These are phyloP conservation scores for Cinara cedri DNA, from an alignment of 2,888 invertebrate genomes.

Conservation along the genomic window DNA sequence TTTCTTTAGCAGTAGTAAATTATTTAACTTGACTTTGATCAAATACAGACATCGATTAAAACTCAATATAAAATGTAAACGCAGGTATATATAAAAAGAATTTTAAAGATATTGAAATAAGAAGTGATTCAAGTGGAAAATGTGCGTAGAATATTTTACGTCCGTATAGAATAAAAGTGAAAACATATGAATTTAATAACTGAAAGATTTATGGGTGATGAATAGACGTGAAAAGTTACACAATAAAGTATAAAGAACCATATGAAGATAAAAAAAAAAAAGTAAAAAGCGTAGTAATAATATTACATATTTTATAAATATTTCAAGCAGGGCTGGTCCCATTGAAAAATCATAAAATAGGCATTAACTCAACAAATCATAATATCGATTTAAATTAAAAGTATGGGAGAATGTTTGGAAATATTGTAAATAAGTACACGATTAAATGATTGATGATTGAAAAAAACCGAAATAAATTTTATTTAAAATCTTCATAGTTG, in stretches of 20 bases:
- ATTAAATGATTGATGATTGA: too few species aligned
- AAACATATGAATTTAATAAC: slow-evolving; percentile 16
- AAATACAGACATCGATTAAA: background rate
- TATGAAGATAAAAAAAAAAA: background rate
- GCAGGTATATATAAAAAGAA: too few species aligned
- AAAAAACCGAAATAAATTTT: too few species aligned
- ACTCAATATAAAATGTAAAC: background rate
- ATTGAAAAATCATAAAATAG: too few species aligned
- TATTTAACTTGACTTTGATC: slow-evolving; percentile 26
- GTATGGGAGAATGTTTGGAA: too few species aligned
- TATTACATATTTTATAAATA: too few species aligned
- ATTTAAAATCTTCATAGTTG: too few species aligned
- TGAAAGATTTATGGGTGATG: slow-evolving; percentile 3
- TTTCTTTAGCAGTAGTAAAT: slow-evolving; percentile 2
- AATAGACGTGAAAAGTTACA: slow-evolving; percentile 23
- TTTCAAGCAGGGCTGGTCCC: too few species aligned
- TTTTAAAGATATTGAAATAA: slow-evolving; percentile 9
- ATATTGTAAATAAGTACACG: too few species aligned
- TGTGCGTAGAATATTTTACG: slow-evolving; percentile 6
- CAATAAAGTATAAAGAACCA: background rate
- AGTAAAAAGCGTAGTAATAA: background rate
- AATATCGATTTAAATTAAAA: too few species aligned
- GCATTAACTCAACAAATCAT: too few species aligned
- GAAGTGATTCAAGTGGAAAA: slow-evolving; percentile 4
- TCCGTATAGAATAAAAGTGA: slow-evolving; percentile 10